Percentiles rank a stretch among this genome's conserved stretches.
These are phyloP conservation scores for Petrolisthes cinctipes DNA, from an alignment of 2,888 invertebrate genomes.

Conservation along the genomic window DNA sequence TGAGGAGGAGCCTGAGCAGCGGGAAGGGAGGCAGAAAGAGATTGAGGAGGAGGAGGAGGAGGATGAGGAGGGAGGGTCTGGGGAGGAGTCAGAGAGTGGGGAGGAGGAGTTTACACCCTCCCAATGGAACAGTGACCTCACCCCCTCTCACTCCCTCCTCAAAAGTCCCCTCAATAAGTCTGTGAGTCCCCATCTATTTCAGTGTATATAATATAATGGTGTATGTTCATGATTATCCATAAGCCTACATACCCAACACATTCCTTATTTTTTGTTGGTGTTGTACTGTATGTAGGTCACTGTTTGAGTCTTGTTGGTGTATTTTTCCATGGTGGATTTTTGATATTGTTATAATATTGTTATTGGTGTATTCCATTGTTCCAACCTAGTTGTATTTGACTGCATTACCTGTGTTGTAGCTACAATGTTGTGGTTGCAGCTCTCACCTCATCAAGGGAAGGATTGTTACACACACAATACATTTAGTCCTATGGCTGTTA, in stretches of 20 bases:
- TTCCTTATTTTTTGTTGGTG: too few relatives aligned
- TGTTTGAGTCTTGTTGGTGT: too few relatives aligned
- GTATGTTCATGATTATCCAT: not conserved
- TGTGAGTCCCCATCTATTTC: slow-evolving; percentile 68
- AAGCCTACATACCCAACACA: not conserved
- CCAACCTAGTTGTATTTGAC: too few relatives aligned
- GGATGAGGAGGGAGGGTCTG: slow-evolving; percentile 67
- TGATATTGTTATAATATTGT: too few relatives aligned
- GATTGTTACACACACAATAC: too few relatives aligned
- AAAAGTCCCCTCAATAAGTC: slow-evolving; percentile 75
- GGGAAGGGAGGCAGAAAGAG: slow-evolving; percentile 66
- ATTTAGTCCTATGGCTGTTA: too few relatives aligned
- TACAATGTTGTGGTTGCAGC: too few relatives aligned
- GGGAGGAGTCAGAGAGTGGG: slow-evolving; percentile 68
- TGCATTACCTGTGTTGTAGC: too few relatives aligned
- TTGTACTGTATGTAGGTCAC: too few relatives aligned
- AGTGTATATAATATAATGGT: not conserved
- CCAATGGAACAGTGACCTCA: slow-evolving; percentile 84
- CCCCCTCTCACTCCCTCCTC: slow-evolving; percentile 81
- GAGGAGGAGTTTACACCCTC: slow-evolving; percentile 81
- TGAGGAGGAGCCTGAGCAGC: slow-evolving; percentile 68
- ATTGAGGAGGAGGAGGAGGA: slow-evolving; percentile 71
- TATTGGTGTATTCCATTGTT: too few relatives aligned
- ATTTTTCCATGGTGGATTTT: too few relatives aligned
- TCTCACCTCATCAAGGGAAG: too few relatives aligned